Evolutionary conservation across 2,113 vertebrate species (phyloP).

Genomic region (Caracal caracal): DNA sequence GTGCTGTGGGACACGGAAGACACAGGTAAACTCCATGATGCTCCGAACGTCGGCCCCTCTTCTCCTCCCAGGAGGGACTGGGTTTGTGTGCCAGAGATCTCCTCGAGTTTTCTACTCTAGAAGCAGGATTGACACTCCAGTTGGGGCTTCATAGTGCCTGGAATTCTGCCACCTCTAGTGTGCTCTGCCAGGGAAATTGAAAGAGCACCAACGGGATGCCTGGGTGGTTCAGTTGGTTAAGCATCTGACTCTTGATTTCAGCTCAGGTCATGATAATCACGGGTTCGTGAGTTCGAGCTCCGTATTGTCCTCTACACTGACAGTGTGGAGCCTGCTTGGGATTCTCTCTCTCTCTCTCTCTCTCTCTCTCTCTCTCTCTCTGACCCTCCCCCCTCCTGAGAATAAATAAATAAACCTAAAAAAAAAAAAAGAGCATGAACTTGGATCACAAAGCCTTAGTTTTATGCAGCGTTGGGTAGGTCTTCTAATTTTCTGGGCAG

Average conservation of each 20-base stretch:
- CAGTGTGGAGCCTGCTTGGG: too few relatives aligned
- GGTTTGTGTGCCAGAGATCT: neutral
- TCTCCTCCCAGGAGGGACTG: neutral
- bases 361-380: too few relatives aligned
- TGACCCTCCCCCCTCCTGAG: too few relatives aligned
- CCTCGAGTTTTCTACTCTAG: neutral
- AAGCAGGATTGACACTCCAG: neutral
- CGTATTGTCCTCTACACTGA: too few relatives aligned
- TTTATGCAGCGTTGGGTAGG: neutral
- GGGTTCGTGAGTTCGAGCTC: too few relatives aligned
- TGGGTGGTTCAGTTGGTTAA: too few relatives aligned
- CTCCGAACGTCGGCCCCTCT: neutral
- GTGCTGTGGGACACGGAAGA: neutral
- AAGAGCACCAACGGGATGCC: too few relatives aligned
- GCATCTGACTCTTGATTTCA: too few relatives aligned
- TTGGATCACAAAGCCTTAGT: neutral
- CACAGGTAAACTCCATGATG: neutral
- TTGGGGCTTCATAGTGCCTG: neutral
- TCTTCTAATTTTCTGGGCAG: neutral
- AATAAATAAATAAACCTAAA: too few relatives aligned
- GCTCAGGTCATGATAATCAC: too few relatives aligned
- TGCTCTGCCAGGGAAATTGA: neutral
- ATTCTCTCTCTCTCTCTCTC: too few relatives aligned
- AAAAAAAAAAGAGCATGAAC: too few relatives aligned
- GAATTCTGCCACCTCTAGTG: neutral